These are phyloP conservation scores for Micromys minutus DNA, from an alignment of 2,113 vertebrate genomes.

Conservation along the genomic window DNA sequence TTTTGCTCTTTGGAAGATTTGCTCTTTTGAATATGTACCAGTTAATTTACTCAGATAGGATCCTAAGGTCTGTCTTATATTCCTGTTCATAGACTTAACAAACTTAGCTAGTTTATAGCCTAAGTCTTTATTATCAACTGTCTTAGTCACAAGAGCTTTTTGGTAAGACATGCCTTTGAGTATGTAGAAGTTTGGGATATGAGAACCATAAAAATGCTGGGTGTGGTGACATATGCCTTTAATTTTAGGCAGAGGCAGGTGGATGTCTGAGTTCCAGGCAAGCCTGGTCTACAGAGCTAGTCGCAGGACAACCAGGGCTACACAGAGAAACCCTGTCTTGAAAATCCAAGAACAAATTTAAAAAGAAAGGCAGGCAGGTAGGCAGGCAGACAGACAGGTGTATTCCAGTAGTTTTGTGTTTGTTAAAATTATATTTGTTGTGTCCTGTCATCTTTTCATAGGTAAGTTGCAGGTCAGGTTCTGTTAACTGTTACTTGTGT, in stretches of 20 bases:
- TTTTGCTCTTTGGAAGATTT: slow-evolving; percentile 38
- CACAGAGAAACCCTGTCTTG: neutral
- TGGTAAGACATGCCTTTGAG: slow-evolving; percentile 40
- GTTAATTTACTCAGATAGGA: neutral
- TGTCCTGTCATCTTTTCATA: slow-evolving; percentile 76
- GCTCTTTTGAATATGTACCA: slow-evolving; percentile 10
- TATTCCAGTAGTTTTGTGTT: slow-evolving; percentile 61
- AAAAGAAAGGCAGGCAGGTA: neutral
- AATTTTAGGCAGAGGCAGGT: neutral
- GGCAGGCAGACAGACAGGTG: neutral
- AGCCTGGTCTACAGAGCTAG: neutral
- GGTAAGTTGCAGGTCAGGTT: slow-evolving; percentile 74
- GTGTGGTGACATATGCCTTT: neutral
- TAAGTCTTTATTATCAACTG: slow-evolving; percentile 43
- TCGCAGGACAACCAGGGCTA: neutral
- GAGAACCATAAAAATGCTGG: neutral
- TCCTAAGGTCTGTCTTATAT: slow-evolving; percentile 9
- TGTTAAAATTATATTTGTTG: slow-evolving; percentile 72
- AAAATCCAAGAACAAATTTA: neutral
- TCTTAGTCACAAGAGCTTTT: slow-evolving; percentile 42
- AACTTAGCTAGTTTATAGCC: neutral
- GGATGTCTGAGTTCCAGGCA: neutral
- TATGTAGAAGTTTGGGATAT: slow-evolving; percentile 41
- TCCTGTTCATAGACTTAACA: neutral
- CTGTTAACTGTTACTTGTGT: slow-evolving; percentile 59